These are phyloP conservation scores for Pogonomyrmex californicus DNA, from an alignment of 1,140 invertebrate genomes.

Conservation along the genomic window DNA sequence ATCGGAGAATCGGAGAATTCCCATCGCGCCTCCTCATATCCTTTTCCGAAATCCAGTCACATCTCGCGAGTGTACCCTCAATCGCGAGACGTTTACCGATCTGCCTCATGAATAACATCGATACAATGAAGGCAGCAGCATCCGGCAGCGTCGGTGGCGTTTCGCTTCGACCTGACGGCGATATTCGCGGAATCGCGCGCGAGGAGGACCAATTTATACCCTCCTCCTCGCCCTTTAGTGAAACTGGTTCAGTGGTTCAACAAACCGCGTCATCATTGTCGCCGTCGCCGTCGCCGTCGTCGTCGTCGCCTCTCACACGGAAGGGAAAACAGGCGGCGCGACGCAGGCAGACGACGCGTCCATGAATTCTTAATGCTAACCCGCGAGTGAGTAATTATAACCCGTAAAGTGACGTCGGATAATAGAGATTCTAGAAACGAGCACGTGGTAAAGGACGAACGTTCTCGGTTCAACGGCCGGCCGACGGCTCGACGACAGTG, in stretches of 20 bases:
- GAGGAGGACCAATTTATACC: constrained; percentile 12
- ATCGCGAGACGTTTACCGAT: neutral
- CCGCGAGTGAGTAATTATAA: constrained; percentile 42
- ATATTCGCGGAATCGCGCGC: constrained; percentile 32
- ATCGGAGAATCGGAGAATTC: neutral
- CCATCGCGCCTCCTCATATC: too few relatives aligned
- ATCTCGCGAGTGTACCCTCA: neutral
- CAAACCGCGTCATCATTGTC: constrained; percentile 28
- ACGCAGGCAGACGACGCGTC: constrained; percentile 24
- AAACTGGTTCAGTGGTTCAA: constrained; percentile 55
- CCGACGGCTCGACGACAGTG: neutral
- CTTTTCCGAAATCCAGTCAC: constrained; percentile 17
- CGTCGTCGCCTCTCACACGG: constrained; percentile 1
- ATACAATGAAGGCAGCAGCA: neutral
- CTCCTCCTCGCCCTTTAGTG: neutral
- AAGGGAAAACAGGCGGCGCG: constrained; percentile 32
- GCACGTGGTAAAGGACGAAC: neutral
- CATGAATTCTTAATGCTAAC: constrained; percentile 45
- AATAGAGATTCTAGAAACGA: constrained; percentile 22
- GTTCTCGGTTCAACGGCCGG: constrained; percentile 35
- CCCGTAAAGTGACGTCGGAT: constrained; percentile 28
- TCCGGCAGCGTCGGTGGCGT: neutral
- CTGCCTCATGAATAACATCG: constrained; percentile 30
- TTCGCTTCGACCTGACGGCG: constrained; percentile 7
- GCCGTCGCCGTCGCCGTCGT: neutral